Base-by-base conservation (phyloP, 2,113 vertebrate genomes). In the Penelope pileata region DNA sequence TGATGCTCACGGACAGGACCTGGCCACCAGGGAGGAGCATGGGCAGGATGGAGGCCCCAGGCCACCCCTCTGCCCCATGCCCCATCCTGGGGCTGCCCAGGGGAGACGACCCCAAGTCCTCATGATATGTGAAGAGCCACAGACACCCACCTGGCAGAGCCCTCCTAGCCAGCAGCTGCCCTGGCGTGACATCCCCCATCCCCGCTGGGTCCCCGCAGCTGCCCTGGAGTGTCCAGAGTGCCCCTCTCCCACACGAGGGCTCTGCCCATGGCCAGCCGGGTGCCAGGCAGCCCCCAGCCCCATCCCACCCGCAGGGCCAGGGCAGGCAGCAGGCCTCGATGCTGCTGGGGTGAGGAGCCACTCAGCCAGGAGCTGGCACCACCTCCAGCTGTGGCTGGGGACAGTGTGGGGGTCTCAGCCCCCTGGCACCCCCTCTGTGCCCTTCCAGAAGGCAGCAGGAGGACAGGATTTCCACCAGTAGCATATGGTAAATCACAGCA, bases 331-430 rank as follows among this genome's bases (percentile, higher is more conserved):
- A 88, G 30, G 66, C 6, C 27, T 43, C 14, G 2, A 6, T 0
- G 0, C 14, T 1, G 1, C 1, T 1, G 1, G 50, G 43, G 21
- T 6, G 5, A 62, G 36, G 19, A 40, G 38, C 1, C 1, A 30
- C 23, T 70, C 4, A 4, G 32, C 21, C 60, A 73, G 43, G 21
- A 40, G 22, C 26, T n/a, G 45, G 21, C 45, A 83, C 17, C 3
- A 7, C 42, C n/a, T 70, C n/a, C 36, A 58, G 22, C 15, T 76
- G n/a, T 43, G 77, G 45, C 24, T 7, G 4, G 26, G 19, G 18
- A 5, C 32, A 56, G 42, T 1, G 0, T 2, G 4, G 7, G 9
- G 26, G 13, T 58, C 29, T 27, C 5, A 9, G 16, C 27, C 51
- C 30, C 10, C n/a, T n/a, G 38, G 36, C 34, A 84, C 23, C 34